Evolutionary conservation across 1,140 invertebrate genomes (phyloP).

Genomic region (Drosophila persimilis): DNA sequence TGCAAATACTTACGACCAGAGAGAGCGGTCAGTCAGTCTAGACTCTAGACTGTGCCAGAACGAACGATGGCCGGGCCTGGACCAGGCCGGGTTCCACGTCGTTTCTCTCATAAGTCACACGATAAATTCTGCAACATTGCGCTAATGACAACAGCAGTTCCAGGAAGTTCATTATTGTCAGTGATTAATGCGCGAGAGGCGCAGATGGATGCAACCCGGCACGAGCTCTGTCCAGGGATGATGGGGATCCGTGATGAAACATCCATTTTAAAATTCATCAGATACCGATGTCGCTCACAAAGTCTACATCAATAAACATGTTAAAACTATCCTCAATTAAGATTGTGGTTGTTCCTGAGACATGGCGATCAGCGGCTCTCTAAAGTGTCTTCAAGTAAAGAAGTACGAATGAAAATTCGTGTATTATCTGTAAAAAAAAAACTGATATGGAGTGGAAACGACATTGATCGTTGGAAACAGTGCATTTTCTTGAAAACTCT

Average conservation of each 20-base stretch:
- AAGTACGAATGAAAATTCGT: too few species aligned
- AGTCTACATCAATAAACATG: too few species aligned
- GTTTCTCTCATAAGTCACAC: slow-evolving; percentile 68
- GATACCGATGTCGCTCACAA: too few species aligned
- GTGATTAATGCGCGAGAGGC: slow-evolving; percentile 77
- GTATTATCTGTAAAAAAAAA: too few species aligned
- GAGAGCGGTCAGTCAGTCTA: slow-evolving; percentile 30
- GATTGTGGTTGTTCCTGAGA: too few species aligned
- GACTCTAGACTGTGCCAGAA: slow-evolving; percentile 17
- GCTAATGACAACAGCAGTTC: slow-evolving; percentile 74
- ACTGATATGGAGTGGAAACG: too few species aligned
- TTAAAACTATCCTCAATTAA: too few species aligned
- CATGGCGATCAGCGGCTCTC: too few species aligned
- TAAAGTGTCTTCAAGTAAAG: too few species aligned
- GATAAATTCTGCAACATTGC: slow-evolving; percentile 81
- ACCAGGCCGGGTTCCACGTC: slow-evolving; percentile 17
- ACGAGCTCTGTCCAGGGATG: background rate
- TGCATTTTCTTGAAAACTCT: too few species aligned
- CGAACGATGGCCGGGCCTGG: background rate
- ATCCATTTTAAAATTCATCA: too few species aligned
- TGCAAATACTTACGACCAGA: slow-evolving; percentile 8
- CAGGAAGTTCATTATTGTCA: slow-evolving; percentile 83
- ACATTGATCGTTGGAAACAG: too few species aligned
- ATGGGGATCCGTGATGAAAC: background rate
- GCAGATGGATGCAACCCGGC: slow-evolving; percentile 12